These are phyloP conservation scores for Orchesellides sinensis DNA, from an alignment of 2,888 invertebrate species.

Conservation along the genomic window DNA sequence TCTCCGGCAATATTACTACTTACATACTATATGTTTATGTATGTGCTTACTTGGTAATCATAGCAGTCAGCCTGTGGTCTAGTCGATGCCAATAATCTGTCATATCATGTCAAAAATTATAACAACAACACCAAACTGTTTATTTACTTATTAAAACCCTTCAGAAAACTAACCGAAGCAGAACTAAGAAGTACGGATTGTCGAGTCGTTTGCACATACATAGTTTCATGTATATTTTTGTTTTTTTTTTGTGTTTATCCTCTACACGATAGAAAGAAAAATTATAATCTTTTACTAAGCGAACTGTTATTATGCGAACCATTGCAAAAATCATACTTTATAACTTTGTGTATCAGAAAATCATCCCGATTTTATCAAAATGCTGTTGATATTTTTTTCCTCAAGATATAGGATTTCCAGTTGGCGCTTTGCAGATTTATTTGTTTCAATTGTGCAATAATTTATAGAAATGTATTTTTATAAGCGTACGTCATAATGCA, in stretches of 20 bases:
- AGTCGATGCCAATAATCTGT: slow-evolving; percentile 64
- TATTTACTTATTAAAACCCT: slow-evolving; percentile 64
- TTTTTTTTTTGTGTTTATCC: not conserved
- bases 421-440: too few species aligned
- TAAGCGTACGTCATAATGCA: too few species aligned
- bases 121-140: slow-evolving; percentile 62
- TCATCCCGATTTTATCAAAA: too few species aligned
- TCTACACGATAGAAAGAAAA: too few species aligned
- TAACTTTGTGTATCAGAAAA: too few species aligned
- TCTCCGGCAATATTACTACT: not conserved
- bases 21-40: not conserved
- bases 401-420: too few species aligned
- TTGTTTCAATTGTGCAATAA: too few species aligned
- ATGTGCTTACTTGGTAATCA: slow-evolving; percentile 23
- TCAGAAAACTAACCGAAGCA: not conserved
- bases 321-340: too few species aligned
- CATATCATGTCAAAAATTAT: slow-evolving; percentile 65
- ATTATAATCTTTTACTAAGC: not conserved
- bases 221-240: not conserved
- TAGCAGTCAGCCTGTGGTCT: slow-evolving; percentile 62
- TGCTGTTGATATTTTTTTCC: too few species aligned
- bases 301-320: too few species aligned
- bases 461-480: too few species aligned
- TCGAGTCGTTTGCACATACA: too few species aligned
- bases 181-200: slow-evolving; percentile 33